Base-by-base conservation (phyloP, 1,140 invertebrate species). In the Trinorchestia longiramus region DNA sequence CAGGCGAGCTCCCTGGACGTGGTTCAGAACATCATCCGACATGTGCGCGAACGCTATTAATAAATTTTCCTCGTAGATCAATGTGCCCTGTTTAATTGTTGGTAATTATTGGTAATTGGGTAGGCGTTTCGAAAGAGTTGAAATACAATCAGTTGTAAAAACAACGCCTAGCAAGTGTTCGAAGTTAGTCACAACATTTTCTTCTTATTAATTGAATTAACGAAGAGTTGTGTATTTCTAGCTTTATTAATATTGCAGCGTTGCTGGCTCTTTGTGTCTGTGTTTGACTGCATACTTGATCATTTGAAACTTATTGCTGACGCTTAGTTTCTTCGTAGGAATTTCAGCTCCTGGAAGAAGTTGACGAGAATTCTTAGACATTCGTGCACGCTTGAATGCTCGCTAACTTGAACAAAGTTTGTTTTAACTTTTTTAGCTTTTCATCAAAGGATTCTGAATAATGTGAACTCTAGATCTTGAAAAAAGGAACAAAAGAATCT, bases 1-100 rank as follows among this genome's bases (percentile, higher is more conserved):
- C 97, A 97, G 96, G 97, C 98, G 17, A 97, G 97, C 87, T 98
- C 97, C 96, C 97, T 97, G 96, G 98, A 98, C 96, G 98, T 98
- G 95, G 97, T 98, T 28, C 97, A 98, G 96, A 98, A 98, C 97
- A 97, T 98, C 77, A 97, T 98, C 90, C 97, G 97, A 0, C 77
- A 87, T 36, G 62, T 95, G 41, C 88, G 88, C 43, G 88, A 23
- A 91, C 15, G 43, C 41, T 91, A 42, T 44, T 91, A 23, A 1
- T 77, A 3, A 77, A 19, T 77, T 23, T 19, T 77, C 28, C 3
- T 11, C 36, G 28, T 19, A 77, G 28, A 53, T 11, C 19, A 77
- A 77, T 36, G 28, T 77, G 62, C 3, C 62, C 62, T n/a, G n/a
- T n/a, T n/a, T n/a, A 77, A 11, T 36, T 23, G 1, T 36, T 36